Evolutionary conservation across 2,888 invertebrate species (phyloP).

Genomic region (Lamellibrachia satsuma): DNA sequence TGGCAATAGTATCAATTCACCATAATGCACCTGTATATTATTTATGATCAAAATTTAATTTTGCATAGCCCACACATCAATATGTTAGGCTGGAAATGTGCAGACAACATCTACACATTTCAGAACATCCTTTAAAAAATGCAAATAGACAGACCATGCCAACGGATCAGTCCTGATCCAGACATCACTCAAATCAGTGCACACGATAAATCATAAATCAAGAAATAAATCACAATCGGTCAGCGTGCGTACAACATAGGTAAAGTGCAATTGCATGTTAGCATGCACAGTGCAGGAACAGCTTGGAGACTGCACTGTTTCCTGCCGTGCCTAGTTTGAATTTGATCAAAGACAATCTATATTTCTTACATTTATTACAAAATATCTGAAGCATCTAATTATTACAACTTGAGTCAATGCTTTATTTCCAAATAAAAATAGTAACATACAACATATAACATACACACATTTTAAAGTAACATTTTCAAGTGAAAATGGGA

Average conservation of each 20-base stretch:
- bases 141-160: not conserved
- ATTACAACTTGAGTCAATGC: not conserved
- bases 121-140: not conserved
- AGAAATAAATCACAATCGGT: constrained; percentile 2
- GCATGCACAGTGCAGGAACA: not conserved
- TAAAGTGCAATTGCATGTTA: constrained; percentile 9
- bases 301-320: not conserved
- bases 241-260: not conserved
- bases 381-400: not conserved
- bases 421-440: too few relatives aligned
- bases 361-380: not conserved
- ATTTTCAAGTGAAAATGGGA: not conserved
- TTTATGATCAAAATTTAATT: not conserved
- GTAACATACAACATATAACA: too few relatives aligned
- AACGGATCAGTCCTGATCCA: not conserved
- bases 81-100: not conserved
- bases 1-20: not conserved
- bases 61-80: not conserved
- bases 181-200: not conserved
- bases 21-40: not conserved
- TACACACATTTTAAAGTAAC: not conserved
- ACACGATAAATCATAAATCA: not conserved
- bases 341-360: not conserved
- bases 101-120: not conserved
- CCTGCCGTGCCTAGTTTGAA: not conserved